These are phyloP conservation scores for Artemia sinica DNA, from an alignment of 2,888 invertebrate species.

Conservation along the genomic window DNA sequence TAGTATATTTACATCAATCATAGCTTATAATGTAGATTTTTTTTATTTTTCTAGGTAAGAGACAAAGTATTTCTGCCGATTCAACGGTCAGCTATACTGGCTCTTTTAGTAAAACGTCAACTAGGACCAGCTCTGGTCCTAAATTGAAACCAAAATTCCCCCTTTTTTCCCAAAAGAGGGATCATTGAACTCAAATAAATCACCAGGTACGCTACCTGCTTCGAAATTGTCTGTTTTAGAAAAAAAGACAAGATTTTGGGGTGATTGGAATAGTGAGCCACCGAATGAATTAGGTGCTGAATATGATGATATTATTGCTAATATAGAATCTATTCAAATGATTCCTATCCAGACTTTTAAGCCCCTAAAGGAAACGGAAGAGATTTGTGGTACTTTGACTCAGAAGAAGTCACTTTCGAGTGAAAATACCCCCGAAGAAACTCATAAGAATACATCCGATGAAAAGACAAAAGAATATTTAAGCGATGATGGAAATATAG, in stretches of 20 bases:
- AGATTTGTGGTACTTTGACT: neutral
- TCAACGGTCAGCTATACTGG: too few species aligned
- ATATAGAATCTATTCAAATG: neutral
- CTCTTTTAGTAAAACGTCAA: neutral
- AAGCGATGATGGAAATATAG: neutral
- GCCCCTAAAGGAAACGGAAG: neutral
- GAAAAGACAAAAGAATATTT: neutral
- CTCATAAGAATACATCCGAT: neutral
- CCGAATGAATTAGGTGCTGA: neutral
- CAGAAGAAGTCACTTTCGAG: neutral
- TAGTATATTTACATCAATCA: too few species aligned
- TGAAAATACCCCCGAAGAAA: neutral
- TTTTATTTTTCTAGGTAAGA: too few species aligned
- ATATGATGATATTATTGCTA: constrained; percentile 2
- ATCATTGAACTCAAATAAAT: neutral
- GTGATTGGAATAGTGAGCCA: neutral
- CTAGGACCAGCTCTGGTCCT: neutral
- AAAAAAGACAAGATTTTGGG: constrained; percentile 1
- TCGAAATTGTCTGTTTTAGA: constrained; percentile 4
- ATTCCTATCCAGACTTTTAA: neutral
- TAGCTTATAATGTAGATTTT: too few species aligned
- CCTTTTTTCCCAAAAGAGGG: neutral
- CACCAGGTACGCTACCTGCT: neutral
- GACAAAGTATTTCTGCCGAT: too few species aligned
- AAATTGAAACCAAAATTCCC: neutral